These are phyloP conservation scores for Podiceps cristatus DNA, from an alignment of 2,113 vertebrate species.

Conservation along the genomic window DNA sequence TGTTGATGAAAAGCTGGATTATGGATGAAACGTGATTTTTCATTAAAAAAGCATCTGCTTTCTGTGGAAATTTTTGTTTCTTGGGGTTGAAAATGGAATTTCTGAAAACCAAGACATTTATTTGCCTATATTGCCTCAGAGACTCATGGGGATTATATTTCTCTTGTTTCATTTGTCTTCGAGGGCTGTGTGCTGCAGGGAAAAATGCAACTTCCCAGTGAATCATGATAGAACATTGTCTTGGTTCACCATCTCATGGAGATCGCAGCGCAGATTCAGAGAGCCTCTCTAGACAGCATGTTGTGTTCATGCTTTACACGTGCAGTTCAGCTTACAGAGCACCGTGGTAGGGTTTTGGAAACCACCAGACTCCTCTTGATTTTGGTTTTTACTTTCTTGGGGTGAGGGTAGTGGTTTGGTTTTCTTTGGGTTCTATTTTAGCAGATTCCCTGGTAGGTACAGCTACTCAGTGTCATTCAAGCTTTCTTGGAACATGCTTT, in stretches of 20 bases:
- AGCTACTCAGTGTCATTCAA: not conserved
- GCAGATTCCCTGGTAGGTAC: not conserved
- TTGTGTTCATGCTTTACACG: not conserved
- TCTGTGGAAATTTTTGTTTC: not conserved
- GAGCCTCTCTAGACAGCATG: not conserved
- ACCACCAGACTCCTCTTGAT: not conserved
- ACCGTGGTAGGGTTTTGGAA: not conserved
- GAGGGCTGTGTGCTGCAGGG: not conserved
- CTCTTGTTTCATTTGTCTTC: constrained; percentile 7
- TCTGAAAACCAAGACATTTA: not conserved
- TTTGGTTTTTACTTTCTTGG: not conserved
- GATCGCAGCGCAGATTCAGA: not conserved
- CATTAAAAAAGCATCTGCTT: not conserved
- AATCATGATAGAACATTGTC: not conserved
- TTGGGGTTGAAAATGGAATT: constrained; percentile 16
- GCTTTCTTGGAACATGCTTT: constrained; percentile 35
- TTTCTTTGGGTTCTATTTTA: not conserved
- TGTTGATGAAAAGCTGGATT: not conserved
- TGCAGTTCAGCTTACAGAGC: not conserved
- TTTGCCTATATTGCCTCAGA: not conserved
- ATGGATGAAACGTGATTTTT: not conserved
- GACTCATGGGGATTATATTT: not conserved
- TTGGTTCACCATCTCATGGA: not conserved
- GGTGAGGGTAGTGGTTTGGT: not conserved
- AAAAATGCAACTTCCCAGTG: not conserved